phyloP scores from a whole-genome alignment of 1,140 invertebrate genomes.

The Vanessa tameamea region DNA sequence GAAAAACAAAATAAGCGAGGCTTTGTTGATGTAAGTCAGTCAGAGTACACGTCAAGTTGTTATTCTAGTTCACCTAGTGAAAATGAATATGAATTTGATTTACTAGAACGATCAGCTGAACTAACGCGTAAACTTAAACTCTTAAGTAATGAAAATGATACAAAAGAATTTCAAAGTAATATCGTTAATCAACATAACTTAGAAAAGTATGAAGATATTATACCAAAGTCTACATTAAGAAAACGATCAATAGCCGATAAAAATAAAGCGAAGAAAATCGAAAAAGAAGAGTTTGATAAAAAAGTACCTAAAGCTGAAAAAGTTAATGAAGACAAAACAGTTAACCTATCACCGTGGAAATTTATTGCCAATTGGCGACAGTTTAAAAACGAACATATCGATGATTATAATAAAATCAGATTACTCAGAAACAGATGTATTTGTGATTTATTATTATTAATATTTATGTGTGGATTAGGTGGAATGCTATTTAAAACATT shows the following conservation, averaged over 20 bases:
- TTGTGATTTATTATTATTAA: constrained; percentile 83
- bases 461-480: constrained; percentile 89
- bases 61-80: constrained; percentile 78
- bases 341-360: constrained; percentile 56
- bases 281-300: constrained; percentile 43
- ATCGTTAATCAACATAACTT: constrained; percentile 37
- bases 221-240: constrained; percentile 56
- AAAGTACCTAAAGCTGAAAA: constrained; percentile 43
- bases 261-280: constrained; percentile 34
- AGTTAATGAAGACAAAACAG: constrained; percentile 44
- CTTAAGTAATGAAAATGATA: constrained; percentile 63
- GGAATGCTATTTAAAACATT: constrained; percentile 89
- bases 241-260: constrained; percentile 56
- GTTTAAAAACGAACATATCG: constrained; percentile 82
- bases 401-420: constrained; percentile 80
- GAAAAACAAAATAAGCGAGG: constrained; percentile 64
- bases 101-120: constrained; percentile 73
- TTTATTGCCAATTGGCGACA: constrained; percentile 81
- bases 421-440: constrained; percentile 85
- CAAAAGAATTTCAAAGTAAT: constrained; percentile 51
- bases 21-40: constrained; percentile 78
- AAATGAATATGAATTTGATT: constrained; percentile 79
- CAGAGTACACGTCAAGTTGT: constrained; percentile 77
- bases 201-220: constrained; percentile 30
- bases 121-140: constrained; percentile 72